Evolutionary conservation across 2,888 invertebrate genomes (phyloP).

Genomic region (Pogonocherus hispidulus): DNA sequence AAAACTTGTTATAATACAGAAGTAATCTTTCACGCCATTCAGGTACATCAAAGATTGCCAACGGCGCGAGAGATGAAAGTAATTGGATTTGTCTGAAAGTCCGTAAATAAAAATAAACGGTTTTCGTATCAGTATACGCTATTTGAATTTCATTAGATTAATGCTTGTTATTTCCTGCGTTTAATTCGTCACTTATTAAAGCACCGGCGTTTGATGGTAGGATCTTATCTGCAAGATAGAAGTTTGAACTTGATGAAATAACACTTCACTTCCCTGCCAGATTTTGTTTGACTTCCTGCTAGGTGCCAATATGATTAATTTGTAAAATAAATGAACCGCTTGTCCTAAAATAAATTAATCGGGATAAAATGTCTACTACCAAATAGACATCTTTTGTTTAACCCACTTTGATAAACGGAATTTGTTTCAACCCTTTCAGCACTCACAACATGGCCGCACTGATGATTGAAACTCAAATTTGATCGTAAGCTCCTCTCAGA

Average conservation of each 20-base stretch:
- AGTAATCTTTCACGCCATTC: conserved; percentile 66
- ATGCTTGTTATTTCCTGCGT: conserved; percentile 29
- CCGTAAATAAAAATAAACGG: conserved; percentile 58
- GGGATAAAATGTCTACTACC: no score
- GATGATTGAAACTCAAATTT: no score
- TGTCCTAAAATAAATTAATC: no score
- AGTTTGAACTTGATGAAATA: conserved; percentile 26
- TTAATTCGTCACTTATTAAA: conserved; percentile 31
- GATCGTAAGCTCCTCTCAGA: no score
- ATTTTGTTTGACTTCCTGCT: conserved; percentile 18
- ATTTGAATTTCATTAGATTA: conserved; percentile 29
- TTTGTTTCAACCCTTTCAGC: no score
- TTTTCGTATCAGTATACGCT: conserved; percentile 34
- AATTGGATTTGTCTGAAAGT: conserved; percentile 61
- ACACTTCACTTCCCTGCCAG: conserved; percentile 2
- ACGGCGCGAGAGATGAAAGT: conserved; percentile 60
- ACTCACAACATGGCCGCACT: no score
- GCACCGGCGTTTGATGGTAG: conserved; percentile 16
- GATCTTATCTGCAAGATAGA: conserved; percentile 11
- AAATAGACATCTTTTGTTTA: no score
- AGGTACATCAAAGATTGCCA: conserved; percentile 65
- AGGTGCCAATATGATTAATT: not conserved
- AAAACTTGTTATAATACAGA: conserved; percentile 68
- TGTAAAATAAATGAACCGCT: not conserved
- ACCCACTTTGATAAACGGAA: no score